phyloP scores from a whole-genome alignment of 2,113 vertebrate species.

The Tupaia tana region DNA sequence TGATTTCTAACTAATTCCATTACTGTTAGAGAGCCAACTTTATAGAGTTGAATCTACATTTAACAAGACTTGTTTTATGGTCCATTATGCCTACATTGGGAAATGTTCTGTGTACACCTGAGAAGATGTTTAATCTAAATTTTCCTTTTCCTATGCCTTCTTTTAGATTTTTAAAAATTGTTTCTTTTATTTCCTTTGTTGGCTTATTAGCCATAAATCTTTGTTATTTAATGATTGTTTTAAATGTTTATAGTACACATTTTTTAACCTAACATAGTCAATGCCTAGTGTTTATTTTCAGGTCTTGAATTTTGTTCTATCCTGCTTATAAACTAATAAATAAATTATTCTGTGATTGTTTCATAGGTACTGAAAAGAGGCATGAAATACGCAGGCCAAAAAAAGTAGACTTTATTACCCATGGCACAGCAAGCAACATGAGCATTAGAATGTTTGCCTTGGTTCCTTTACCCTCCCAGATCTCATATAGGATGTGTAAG shows the following conservation, averaged over 20 bases:
- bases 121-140: background rate
- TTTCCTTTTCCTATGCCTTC: background rate
- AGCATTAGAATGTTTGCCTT: background rate
- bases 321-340: background rate
- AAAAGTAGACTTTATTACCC: background rate
- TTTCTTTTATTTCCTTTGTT: background rate
- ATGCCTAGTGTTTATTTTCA: background rate
- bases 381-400: background rate
- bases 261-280: background rate
- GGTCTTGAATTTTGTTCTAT: background rate
- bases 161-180: background rate
- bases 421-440: background rate
- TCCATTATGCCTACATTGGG: background rate
- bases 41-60: background rate
- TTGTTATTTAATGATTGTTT: background rate
- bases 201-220: background rate
- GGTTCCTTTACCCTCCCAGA: background rate
- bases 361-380: background rate
- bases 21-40: background rate
- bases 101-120: background rate
- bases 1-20: background rate
- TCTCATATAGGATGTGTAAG: background rate
- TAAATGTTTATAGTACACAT: background rate
- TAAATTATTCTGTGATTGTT: background rate
- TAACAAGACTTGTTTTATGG: background rate